These are phyloP conservation scores for Aphis gossypii DNA, from an alignment of 1,140 invertebrate species.

Conservation along the genomic window DNA sequence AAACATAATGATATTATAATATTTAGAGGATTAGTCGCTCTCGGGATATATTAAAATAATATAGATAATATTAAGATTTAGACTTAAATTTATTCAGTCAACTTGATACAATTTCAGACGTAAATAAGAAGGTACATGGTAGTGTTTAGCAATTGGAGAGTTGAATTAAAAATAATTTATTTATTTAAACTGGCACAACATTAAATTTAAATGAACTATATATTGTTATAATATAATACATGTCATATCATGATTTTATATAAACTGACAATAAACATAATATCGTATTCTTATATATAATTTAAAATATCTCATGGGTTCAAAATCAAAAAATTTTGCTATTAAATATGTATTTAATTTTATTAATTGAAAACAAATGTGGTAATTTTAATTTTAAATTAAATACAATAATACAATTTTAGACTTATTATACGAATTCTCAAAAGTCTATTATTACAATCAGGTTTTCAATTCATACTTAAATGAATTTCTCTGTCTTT, in stretches of 20 bases:
- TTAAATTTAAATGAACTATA: background rate
- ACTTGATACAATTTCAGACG: background rate
- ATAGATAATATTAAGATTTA: background rate
- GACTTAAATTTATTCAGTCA: background rate
- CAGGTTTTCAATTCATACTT: background rate
- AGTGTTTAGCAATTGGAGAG: background rate
- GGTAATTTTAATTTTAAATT: background rate
- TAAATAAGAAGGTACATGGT: background rate
- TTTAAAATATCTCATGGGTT: background rate
- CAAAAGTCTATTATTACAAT: background rate
- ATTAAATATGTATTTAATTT: too few species aligned
- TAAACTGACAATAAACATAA: background rate
- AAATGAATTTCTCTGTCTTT: too few species aligned
- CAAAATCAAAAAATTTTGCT: background rate
- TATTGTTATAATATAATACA: background rate
- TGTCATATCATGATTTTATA: background rate
- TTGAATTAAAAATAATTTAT: background rate
- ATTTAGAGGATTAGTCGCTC: background rate
- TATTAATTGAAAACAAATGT: background rate
- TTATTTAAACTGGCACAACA: background rate
- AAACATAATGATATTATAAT: background rate
- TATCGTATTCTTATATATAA: background rate
- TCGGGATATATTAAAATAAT: background rate
- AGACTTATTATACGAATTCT: background rate
- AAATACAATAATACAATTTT: background rate